Evolutionary conservation across 2,797 vertebrate species (phyloP).

Genomic region (Malacoraja senta): DNA sequence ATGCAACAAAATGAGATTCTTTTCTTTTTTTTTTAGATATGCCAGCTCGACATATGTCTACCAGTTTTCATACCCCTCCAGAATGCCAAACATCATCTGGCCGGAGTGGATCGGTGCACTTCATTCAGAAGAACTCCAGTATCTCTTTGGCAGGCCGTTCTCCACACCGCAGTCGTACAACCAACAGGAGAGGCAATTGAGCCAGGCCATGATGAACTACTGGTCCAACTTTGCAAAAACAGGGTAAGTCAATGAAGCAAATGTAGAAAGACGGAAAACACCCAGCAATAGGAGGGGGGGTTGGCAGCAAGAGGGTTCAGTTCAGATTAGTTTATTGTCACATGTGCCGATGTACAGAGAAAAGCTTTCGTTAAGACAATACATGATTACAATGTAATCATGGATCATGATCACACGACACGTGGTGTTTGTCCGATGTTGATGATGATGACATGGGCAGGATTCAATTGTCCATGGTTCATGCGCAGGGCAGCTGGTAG

Average conservation of each 20-base stretch:
- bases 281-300: background rate
- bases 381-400: too few species aligned
- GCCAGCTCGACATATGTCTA: background rate
- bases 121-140: constrained; percentile 12
- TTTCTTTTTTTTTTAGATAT: background rate
- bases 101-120: constrained; percentile 18
- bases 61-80: background rate
- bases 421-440: background rate
- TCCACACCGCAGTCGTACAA: background rate
- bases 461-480: too few species aligned
- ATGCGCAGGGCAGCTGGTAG: too few species aligned
- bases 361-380: too few species aligned
- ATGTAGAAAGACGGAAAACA: background rate
- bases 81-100: background rate
- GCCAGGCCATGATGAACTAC: background rate
- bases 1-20: background rate
- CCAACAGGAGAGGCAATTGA: background rate
- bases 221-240: constrained; percentile 28
- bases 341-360: too few species aligned
- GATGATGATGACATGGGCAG: background rate
- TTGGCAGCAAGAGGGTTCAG: too few species aligned
- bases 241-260: background rate
- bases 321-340: too few species aligned
- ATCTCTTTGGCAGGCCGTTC: background rate
- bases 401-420: too few species aligned